These are phyloP conservation scores for Galleria mellonella DNA, from an alignment of 1,140 invertebrate genomes.

Conservation along the genomic window DNA sequence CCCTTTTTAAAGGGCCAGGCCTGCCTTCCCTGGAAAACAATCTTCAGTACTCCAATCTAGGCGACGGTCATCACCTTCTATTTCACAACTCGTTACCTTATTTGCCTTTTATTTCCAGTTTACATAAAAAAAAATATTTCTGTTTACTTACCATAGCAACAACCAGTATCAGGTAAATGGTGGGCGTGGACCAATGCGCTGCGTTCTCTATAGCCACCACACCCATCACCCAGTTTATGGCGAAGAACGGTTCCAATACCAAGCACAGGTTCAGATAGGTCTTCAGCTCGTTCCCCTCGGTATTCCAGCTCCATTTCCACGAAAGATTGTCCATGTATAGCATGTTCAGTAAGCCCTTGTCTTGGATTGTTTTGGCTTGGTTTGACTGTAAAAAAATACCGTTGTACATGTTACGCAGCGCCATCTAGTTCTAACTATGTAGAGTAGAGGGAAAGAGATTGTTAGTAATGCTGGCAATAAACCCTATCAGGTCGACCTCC, in stretches of 20 bases:
- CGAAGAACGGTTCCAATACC: constrained; percentile 76
- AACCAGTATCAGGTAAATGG: constrained; percentile 73
- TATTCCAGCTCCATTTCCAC: constrained; percentile 61
- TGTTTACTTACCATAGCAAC: constrained; percentile 75
- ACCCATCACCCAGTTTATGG: constrained; percentile 81
- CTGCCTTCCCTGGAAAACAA: too few relatives aligned
- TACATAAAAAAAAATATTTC: too few relatives aligned
- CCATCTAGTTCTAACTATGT: too few relatives aligned
- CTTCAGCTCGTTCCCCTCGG: constrained; percentile 64
- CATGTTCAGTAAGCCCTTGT: constrained; percentile 43
- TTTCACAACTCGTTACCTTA: too few relatives aligned
- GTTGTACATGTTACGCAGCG: too few relatives aligned
- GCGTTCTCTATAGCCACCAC: constrained; percentile 83
- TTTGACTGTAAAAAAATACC: background rate
- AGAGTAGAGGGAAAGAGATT: too few relatives aligned
- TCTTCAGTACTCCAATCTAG: too few relatives aligned
- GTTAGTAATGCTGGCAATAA: too few relatives aligned
- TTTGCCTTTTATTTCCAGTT: too few relatives aligned
- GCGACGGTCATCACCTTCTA: too few relatives aligned
- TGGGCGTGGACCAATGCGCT: constrained; percentile 76
- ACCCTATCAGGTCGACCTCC: too few relatives aligned
- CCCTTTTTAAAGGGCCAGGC: too few relatives aligned
- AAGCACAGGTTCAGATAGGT: constrained; percentile 75
- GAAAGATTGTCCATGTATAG: constrained; percentile 61
- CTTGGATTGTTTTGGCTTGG: constrained; percentile 29